Conservation (phyloP, 2,797 vertebrate species). For the Buphagus erythrorhynchus region DNA sequence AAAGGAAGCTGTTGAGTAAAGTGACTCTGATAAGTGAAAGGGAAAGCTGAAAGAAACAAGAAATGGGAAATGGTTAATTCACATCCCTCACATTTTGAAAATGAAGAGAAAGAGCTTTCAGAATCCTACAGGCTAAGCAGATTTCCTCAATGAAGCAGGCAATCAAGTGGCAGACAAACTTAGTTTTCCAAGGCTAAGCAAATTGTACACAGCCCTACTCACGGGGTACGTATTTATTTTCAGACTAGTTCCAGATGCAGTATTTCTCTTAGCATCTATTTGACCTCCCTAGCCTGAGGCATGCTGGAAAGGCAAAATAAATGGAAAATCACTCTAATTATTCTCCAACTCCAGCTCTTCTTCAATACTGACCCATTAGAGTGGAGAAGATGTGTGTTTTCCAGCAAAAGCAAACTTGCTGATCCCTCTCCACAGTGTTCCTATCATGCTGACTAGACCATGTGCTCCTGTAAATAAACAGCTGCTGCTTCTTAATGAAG, state of each 20-base stretch:
- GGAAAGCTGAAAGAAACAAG: conserved; percentile 40
- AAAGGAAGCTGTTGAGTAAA: conserved; percentile 23
- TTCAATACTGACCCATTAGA: not conserved
- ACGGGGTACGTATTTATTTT: conserved; percentile 4
- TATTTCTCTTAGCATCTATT: conserved; percentile 1
- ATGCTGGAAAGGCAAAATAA: not conserved
- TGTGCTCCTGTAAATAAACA: conserved; percentile 38
- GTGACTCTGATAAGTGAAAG: not conserved
- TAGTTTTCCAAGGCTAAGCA: conserved; percentile 24
- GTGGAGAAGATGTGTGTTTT: not conserved
- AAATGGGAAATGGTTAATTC: conserved; percentile 26
- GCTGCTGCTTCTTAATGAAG: conserved; percentile 39
- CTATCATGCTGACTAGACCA: conserved; percentile 31
- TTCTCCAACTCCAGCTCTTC: conserved; percentile 1
- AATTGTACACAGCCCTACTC: conserved; percentile 11
- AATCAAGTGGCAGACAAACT: conserved; percentile 35
- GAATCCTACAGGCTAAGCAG: not conserved
- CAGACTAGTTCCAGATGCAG: conserved; percentile 35
- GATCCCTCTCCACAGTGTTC: not conserved
- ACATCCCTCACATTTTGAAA: not conserved
- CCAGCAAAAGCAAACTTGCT: conserved; percentile 29
- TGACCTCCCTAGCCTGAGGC: conserved; percentile 24
- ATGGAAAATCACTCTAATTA: conserved; percentile 38
- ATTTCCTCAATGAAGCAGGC: conserved; percentile 36
- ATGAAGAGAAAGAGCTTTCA: not conserved